Conservation (phyloP, 2,113 vertebrate genomes). For the Oreochromis tanganicae region DNA sequence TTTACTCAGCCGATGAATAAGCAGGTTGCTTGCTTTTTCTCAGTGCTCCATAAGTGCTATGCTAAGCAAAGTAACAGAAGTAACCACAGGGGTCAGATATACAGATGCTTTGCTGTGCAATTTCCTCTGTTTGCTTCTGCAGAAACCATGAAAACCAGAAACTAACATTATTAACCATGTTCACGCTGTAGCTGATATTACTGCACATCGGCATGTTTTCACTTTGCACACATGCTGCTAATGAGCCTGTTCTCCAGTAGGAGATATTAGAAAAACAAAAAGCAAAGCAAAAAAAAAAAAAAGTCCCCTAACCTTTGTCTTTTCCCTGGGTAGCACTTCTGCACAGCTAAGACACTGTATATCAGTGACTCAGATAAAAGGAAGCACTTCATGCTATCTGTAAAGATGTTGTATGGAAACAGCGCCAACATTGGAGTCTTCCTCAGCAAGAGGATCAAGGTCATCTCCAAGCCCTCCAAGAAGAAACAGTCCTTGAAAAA, state of each 20-base stretch:
- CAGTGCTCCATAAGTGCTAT: not conserved
- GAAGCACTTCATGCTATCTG: slow-evolving; percentile 99
- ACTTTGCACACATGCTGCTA: not conserved
- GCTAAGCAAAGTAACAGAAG: not conserved
- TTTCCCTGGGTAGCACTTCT: slow-evolving; percentile 83
- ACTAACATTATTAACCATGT: not conserved
- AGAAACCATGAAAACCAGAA: not conserved
- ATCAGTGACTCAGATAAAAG: slow-evolving; percentile 97
- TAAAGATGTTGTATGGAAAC: slow-evolving; percentile 99
- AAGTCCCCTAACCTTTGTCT: not conserved
- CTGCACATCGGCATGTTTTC: not conserved
- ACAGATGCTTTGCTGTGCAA: not conserved
- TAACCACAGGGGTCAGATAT: not conserved
- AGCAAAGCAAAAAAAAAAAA: not conserved
- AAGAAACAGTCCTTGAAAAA: slow-evolving; percentile 99
- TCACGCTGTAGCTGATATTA: not conserved
- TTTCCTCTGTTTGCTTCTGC: not conserved
- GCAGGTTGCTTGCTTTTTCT: not conserved
- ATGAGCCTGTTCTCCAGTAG: not conserved
- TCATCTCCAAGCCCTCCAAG: slow-evolving; percentile 99
- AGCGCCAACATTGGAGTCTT: slow-evolving; percentile 98
- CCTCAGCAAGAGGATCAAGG: slow-evolving; percentile 99
- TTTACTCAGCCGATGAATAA: not conserved
- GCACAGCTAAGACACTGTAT: slow-evolving; percentile 99
- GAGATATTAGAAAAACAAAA: not conserved